Evolutionary conservation across 2,797 vertebrate species (phyloP), one percentile per base, ranked within the genome.

Genomic region (Erpetoichthys calabaricus): DNA sequence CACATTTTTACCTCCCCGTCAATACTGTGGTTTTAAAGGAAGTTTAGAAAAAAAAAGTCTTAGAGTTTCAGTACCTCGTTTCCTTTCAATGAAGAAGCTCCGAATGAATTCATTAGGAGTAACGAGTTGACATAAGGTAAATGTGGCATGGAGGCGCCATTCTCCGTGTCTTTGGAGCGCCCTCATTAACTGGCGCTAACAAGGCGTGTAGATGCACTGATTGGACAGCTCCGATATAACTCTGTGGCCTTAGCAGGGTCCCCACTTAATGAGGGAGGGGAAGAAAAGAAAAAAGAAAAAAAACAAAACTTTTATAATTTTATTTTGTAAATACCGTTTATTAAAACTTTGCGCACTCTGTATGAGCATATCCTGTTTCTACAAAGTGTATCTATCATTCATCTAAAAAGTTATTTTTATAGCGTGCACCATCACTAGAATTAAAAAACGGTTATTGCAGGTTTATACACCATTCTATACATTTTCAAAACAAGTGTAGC

Each of bases 181-280:
- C 91, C 94, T 96, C 93, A 98, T 98, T 97, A 95, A 93, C 87
- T 89, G 81, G 88, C 87, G 85, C 89, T 97, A 97, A 96, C 91
- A 93, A 95, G 89, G 92, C 91, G 89, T 92, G 92, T 92, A 94
- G 91, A 93, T 89, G 88, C 87, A 84, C 84, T 88, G 89, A 92
- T 91, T 89, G 89, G 88, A 91, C 88, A 90, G 89, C 86, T 91
- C 87, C 86, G 81, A 86, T 90, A 87, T 86, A 88, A 84, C 83
- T 86, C 86, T 79, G 76, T 79, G 82, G 85, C 86, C 90, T 87
- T 93, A 88, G 91, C 91, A 94, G 90, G 91, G 91, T 89, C 87
- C 86, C 87, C 80, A 87, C 88, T 91, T 94, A 97, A 97, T 93
- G 91, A 96, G 92, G 92, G 88, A 82, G 82, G 82, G 87, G 83